Conservation (phyloP, 2,113 vertebrate genomes). For the Aptenodytes forsteri region DNA sequence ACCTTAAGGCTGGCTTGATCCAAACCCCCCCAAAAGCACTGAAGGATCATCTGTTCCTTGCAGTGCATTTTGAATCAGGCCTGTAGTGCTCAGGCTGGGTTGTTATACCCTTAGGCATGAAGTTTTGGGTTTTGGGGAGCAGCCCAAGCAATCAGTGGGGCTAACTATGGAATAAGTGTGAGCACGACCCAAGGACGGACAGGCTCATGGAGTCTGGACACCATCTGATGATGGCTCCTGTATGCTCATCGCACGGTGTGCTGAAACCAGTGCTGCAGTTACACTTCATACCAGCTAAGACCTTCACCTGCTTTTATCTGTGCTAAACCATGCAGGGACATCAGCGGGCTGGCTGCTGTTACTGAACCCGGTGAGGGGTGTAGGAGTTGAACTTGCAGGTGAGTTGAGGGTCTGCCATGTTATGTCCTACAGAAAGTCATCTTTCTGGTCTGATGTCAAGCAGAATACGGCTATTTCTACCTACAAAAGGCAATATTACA, state of each 20-base stretch:
- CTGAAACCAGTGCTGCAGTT: not conserved
- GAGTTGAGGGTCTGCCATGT: not conserved
- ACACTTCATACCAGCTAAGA: not conserved
- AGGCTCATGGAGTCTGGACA: not conserved
- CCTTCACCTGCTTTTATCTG: not conserved
- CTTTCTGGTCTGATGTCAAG: not conserved
- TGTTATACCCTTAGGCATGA: not conserved
- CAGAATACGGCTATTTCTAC: not conserved
- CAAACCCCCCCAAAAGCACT: not conserved
- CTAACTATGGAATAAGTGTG: not conserved
- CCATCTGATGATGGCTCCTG: not conserved
- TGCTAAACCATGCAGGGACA: not conserved
- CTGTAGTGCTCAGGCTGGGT: no score
- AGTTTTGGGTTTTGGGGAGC: not conserved
- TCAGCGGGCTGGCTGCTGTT: not conserved
- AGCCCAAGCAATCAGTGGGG: not conserved
- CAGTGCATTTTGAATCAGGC: not conserved
- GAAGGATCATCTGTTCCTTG: not conserved
- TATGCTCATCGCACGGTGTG: not conserved
- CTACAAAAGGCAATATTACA: not conserved
- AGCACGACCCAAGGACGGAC: not conserved
- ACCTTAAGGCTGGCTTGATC: not conserved
- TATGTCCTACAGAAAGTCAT: not conserved
- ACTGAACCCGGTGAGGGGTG: not conserved
- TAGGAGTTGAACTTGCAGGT: not conserved